Evolutionary conservation across 2,888 invertebrate species (phyloP), one percentile per base, ranked within the genome.

Genomic region (Ametastegia equiseti): DNA sequence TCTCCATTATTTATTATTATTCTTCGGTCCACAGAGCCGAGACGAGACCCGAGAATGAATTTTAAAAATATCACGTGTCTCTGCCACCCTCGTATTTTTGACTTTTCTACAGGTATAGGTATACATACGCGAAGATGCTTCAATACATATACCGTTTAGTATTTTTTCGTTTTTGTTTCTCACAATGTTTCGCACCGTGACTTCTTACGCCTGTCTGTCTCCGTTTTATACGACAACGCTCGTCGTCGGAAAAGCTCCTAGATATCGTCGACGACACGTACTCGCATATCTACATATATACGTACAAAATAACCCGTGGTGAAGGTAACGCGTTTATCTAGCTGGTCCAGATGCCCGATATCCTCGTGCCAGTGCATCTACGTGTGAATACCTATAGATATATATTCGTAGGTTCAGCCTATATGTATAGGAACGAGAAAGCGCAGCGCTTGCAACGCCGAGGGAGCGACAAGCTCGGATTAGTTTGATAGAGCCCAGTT

Each of bases 401-500:
- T 50, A 50, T 50, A 5, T 1, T 1, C 19, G 9, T 27, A 27
- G 23, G 23, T 6, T 42, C 42, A 42, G 5, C 42, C 9, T 5
- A 42, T 42, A 57, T 23, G 11, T 57, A 11, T 9, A 11, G 19
- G 33, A n/a, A 36, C 30, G 63, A 30, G 30, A 36, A 65, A 65
- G 63, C 23, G 27, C 65, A 36, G 19, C 33, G 65, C 65, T 67
- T 67, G 65, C 36, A 60, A 15, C 60, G 60, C 30, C 13, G 27
- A 27, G 60, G 23, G 13, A 30, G 13, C 27, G 60, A 60, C 27
- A 60, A 60, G 30, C 30, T n/a, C 65, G 36, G 65, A 39, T 39
- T 54, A 50, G n/a, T 67, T 33, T 19, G 65, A 65, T 65, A 36
- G 9, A 65, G 65, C 65, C 36, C 65, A 39, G 36, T 65, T 39